phyloP scores from a whole-genome alignment of 2,797 vertebrate genomes.

The Siniperca obscura region DNA sequence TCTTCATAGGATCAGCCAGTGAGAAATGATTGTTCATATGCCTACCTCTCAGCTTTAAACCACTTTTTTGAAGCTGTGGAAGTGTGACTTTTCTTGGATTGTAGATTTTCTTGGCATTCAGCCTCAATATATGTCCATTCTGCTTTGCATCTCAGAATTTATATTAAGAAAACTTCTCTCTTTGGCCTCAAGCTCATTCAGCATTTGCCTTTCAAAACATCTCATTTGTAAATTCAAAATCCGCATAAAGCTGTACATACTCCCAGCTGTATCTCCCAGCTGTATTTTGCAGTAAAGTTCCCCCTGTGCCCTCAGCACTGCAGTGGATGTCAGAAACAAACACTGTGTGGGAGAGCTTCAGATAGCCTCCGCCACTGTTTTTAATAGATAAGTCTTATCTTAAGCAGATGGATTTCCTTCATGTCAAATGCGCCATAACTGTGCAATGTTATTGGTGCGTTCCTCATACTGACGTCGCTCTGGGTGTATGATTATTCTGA shows the following conservation, averaged over 20 bases:
- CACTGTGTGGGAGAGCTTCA: conserved; percentile 17
- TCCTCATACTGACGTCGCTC: conserved; percentile 27
- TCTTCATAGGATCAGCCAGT: neutral
- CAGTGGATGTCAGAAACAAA: conserved; percentile 22
- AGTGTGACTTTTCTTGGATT: neutral
- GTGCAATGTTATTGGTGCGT: conserved; percentile 43
- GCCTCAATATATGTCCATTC: neutral
- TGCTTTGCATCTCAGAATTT: conserved; percentile 27
- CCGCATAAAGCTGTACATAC: conserved; percentile 12
- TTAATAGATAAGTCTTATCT: conserved; percentile 81
- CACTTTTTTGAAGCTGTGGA: neutral
- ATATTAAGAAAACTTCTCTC: conserved; percentile 8
- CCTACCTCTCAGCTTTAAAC: conserved; percentile 7
- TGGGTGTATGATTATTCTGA: conserved; percentile 25
- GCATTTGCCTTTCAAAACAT: conserved; percentile 11
- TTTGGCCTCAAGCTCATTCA: neutral
- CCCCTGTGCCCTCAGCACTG: conserved; percentile 1
- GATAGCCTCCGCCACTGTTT: conserved; percentile 31
- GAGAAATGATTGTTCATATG: neutral
- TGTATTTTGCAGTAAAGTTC: conserved; percentile 24
- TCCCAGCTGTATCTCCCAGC: conserved; percentile 13
- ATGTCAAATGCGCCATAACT: conserved; percentile 31
- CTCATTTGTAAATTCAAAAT: conserved; percentile 8
- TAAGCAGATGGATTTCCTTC: conserved; percentile 70
- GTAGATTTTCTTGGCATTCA: neutral